Base-by-base conservation (phyloP, 2,888 invertebrate genomes). In the Cantharis lateralis region DNA sequence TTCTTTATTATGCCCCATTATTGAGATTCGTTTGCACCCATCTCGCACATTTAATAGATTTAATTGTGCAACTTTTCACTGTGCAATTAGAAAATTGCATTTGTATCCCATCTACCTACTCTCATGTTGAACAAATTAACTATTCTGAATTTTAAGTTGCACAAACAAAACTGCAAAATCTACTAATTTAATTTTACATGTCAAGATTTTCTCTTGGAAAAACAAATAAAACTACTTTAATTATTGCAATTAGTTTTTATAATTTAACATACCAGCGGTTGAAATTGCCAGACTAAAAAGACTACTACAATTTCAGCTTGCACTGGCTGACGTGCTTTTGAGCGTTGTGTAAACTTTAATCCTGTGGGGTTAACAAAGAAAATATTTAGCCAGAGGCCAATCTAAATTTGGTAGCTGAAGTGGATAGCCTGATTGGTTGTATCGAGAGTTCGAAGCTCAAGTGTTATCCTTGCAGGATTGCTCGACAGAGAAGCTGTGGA, bases 321-420 rank as follows among this genome's bases (percentile, higher is more conserved):
- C 73, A 69, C 62, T 68, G 72, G 71, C 71, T 74, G 32, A 72
- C 78, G 74, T 70, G 78, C 75, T 81, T 82, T 81, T 81, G 82
- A 85, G 82, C 84, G 85, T 82, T 87, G 81, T 84, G 84, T 86
- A 87, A 88, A 88, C 88, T 87, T 87, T 87, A 87, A 88, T 88
- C 88, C 87, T 87, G 84, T 83, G 84, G 84, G 86, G 88, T 88
- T 88, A 87, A 87, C 84, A 88, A 88, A 87, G 88, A 89, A 88
- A 89, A 90, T 89, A 90, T 89, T 89, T 89, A 87, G 88, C 88
- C 88, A 84, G 84, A 82, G 87, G 88, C 86, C 88, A 89, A 89
- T 89, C 89, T 89, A 89, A 89, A 89, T 89, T 89, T 87, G 84
- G 84, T 83, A 84, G 84, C 79, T 84, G 82, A 85, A 87, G 86